Evolutionary conservation across 2,113 vertebrate genomes (phyloP).

Genomic region (Gambusia holbrooki): DNA sequence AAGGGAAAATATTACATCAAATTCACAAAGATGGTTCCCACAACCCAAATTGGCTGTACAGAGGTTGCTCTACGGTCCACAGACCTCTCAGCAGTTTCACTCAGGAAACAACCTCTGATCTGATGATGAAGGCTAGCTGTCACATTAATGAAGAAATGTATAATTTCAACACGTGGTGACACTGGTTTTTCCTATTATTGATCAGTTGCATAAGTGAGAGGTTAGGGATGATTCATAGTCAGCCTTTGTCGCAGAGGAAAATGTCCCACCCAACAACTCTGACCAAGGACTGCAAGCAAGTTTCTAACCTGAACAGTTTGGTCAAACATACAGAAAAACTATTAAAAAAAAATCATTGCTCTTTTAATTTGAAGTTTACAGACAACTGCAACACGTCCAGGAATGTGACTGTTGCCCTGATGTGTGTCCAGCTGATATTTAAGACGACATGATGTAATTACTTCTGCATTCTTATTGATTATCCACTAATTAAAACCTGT

Average conservation of each 20-base stretch:
- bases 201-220: slow-evolving; percentile 27
- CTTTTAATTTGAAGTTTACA: background rate
- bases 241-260: background rate
- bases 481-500: slow-evolving; percentile 14
- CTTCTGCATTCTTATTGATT: slow-evolving; percentile 7
- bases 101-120: slow-evolving; percentile 69
- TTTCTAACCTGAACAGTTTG: background rate
- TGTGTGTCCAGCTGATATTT: background rate
- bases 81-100: slow-evolving; percentile 57
- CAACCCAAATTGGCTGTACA: slow-evolving; percentile 55
- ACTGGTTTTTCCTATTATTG: slow-evolving; percentile 39
- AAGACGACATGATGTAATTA: slow-evolving; percentile 17
- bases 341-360: background rate
- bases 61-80: slow-evolving; percentile 49
- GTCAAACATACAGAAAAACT: background rate
- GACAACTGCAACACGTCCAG: background rate
- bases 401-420: background rate
- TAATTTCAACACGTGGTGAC: slow-evolving; percentile 41
- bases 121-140: slow-evolving; percentile 35
- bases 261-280: background rate
- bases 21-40: slow-evolving; percentile 62
- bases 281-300: background rate
- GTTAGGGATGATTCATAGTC: slow-evolving; percentile 45
- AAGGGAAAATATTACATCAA: slow-evolving; percentile 62
- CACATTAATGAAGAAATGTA: slow-evolving; percentile 50